Percentiles rank a stretch among this genome's conserved stretches.
phyloP scores from a whole-genome alignment of 2,113 vertebrate genomes.

The Nerophis ophidion region DNA sequence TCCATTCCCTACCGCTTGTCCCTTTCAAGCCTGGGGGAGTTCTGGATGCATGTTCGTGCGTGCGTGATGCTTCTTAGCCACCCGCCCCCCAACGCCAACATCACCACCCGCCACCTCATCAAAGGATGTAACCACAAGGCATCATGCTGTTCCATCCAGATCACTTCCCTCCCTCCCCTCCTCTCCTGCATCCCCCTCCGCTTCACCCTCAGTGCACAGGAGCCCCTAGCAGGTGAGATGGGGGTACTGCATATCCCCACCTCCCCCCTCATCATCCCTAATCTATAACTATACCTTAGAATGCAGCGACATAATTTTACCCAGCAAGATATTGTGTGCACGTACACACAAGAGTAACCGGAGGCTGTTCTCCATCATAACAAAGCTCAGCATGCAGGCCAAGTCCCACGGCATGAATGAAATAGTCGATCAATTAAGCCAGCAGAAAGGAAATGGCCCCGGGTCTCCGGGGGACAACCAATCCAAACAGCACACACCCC shows the following conservation, averaged over 20 bases:
- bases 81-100: neutral
- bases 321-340: conserved; percentile 7
- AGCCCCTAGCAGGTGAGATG: conserved; percentile 59
- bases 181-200: conserved; percentile 7
- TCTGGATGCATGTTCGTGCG: conserved; percentile 4
- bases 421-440: conserved; percentile 56
- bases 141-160: conserved; percentile 57
- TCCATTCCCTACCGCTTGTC: no score
- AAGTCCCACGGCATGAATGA: conserved; percentile 51
- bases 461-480: conserved; percentile 35
- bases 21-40: neutral
- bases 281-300: conserved; percentile 15
- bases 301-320: conserved; percentile 5
- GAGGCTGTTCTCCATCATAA: conserved; percentile 19
- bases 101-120: conserved; percentile 55
- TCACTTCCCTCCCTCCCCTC: conserved; percentile 28
- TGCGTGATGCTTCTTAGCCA: conserved; percentile 8
- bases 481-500: conserved; percentile 44
- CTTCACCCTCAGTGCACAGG: conserved; percentile 39
- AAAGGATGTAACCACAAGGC: conserved; percentile 70
- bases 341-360: neutral
- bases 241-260: conserved; percentile 69
- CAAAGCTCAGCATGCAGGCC: conserved; percentile 27
- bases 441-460: conserved; percentile 32
- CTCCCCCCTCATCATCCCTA: conserved; percentile 64